Base-by-base conservation (phyloP, 2,888 invertebrate genomes). In the Chrysodeixis includens region DNA sequence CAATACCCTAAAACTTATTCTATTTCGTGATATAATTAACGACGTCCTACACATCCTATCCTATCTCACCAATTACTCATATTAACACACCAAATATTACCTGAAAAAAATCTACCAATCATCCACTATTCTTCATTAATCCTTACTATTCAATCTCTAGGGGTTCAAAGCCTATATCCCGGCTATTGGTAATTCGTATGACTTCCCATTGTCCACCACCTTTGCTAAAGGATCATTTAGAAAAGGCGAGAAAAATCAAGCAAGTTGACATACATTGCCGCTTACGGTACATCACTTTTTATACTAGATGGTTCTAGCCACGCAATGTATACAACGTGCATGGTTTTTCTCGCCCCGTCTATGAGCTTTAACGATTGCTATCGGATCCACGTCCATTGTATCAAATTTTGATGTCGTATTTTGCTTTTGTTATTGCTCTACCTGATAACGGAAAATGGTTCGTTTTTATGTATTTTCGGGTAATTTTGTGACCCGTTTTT, bases 121-220 rank as follows among this genome's bases (percentile, higher is more conserved):
- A 56, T 65, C 55, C 46, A 55, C 46, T 49, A 16, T 14, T 51
- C 44, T 49, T 74, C 74, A 79, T 79, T 82, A 79, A 82, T 79
- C 64, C 69, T 66, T 62, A 53, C 55, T 51, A 54, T 59, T 71
- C 63, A 66, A 59, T 69, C 64, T 32, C 26, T 55, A 60, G 71
- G 66, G 71, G 71, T 72, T 79, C 68, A 71, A 30, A 40, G 12
- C 54, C 52, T 20, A 72, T 67, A 65, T 74, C 61, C 63, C 66
- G 61, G 14, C 46, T 49, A 30, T 57, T 67, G 60, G 51, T 16
- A 35, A 44, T 66, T 71, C 16, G 8, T 22, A 44, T 10, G 30
- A 14, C 20, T 60, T 60, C 46, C 46, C 22, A 52, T 61, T 14
- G 8, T 8, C 44, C 40, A 14, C 66, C 57, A 8, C 3, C 3